Conservation (phyloP, 2,888 invertebrate species). For the Carterocephalus palaemon region DNA sequence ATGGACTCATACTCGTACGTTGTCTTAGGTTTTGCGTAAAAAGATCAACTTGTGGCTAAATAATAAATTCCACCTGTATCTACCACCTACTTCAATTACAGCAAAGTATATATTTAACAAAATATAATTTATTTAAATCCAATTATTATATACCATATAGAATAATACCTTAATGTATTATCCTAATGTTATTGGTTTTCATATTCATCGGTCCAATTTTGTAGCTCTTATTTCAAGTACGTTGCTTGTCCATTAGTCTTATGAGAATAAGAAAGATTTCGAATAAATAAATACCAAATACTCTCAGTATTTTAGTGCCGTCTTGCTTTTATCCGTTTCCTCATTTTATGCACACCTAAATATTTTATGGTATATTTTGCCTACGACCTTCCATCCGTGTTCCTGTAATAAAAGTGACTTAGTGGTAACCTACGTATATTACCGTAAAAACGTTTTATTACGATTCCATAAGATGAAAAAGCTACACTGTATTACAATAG, state of each 20-base stretch:
- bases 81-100: no score
- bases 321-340: no score
- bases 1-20: no score
- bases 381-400: conserved; percentile 14
- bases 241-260: conserved; percentile 19
- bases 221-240: not conserved
- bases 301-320: conserved; percentile 8
- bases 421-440: not conserved
- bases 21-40: no score
- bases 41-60: no score
- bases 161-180: no score
- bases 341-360: conserved; percentile 19
- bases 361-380: conserved; percentile 24
- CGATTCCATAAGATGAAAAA: conserved; percentile 3
- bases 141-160: no score
- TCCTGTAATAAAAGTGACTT: conserved; percentile 11
- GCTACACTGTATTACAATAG: conserved; percentile 47
- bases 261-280: conserved; percentile 17
- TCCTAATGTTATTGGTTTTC: conserved; percentile 13
- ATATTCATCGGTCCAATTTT: conserved; percentile 9
- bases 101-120: no score
- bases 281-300: conserved; percentile 16
- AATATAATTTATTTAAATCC: no score
- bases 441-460: conserved; percentile 5
- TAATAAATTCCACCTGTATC: no score